phyloP scores from a whole-genome alignment of 2,113 vertebrate species.

The Heterochromis multidens region DNA sequence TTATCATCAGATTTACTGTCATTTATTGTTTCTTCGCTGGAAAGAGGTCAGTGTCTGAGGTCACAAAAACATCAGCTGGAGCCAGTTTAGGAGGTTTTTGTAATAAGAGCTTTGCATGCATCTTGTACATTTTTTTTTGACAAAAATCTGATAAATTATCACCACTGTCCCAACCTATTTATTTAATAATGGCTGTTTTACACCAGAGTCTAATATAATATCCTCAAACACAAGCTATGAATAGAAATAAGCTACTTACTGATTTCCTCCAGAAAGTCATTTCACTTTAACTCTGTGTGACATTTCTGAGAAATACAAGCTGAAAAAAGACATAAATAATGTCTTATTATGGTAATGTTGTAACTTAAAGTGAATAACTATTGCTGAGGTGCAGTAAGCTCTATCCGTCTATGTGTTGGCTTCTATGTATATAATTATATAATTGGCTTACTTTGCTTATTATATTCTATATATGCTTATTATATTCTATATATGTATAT shows the following conservation, averaged over 20 bases:
- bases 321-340: not conserved
- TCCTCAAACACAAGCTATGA: not conserved
- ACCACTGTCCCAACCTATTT: not conserved
- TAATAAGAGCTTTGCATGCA: not conserved
- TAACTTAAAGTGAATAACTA: not conserved
- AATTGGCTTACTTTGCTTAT: too few species aligned
- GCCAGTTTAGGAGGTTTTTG: not conserved
- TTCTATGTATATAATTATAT: too few species aligned
- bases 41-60: not conserved
- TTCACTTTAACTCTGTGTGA: not conserved
- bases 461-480: too few species aligned
- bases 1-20: not conserved
- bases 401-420: not conserved
- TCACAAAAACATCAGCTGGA: not conserved
- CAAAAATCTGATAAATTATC: not conserved
- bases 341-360: not conserved
- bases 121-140: not conserved
- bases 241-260: not conserved
- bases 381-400: not conserved
- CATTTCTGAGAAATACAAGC: not conserved
- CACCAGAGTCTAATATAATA: not conserved
- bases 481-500: too few species aligned
- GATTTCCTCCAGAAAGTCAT: not conserved
- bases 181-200: not conserved
- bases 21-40: not conserved